Percentiles rank a stretch among this genome's conserved stretches.
phyloP scores from a whole-genome alignment of 2,797 vertebrate species.

The Mormyrops attenuatus region DNA sequence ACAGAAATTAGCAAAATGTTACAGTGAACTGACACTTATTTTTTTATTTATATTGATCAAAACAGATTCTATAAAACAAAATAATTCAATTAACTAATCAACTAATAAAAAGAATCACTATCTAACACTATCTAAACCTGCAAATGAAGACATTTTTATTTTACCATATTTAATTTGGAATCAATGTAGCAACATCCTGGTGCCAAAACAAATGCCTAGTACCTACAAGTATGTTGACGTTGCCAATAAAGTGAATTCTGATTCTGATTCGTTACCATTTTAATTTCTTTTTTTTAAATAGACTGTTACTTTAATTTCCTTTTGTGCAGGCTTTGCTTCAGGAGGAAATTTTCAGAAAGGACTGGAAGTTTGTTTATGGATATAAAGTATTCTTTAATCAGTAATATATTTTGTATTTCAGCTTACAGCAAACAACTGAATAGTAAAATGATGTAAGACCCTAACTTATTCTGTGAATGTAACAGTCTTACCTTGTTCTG shows the following conservation, averaged over 20 bases:
- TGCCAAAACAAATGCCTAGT: background rate
- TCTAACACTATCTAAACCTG: background rate
- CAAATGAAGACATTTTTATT: background rate
- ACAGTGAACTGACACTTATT: background rate
- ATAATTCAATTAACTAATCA: background rate
- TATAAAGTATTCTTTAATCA: background rate
- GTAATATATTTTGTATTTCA: background rate
- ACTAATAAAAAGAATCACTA: background rate
- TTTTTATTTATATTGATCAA: background rate
- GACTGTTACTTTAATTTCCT: background rate
- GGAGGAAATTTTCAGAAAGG: background rate
- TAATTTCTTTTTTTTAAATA: background rate
- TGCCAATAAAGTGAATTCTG: background rate
- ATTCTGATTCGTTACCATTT: background rate
- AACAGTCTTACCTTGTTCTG: constrained; percentile 62
- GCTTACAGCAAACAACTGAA: constrained; percentile 13
- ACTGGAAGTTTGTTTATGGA: background rate
- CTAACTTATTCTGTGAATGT: background rate
- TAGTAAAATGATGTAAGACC: background rate
- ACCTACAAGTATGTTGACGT: background rate
- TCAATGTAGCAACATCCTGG: background rate
- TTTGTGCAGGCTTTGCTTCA: background rate
- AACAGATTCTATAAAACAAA: background rate
- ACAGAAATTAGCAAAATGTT: background rate
- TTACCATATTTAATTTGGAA: background rate